These are phyloP conservation scores for Siphamia tubifer DNA, from an alignment of 2,113 vertebrate species.

Conservation along the genomic window DNA sequence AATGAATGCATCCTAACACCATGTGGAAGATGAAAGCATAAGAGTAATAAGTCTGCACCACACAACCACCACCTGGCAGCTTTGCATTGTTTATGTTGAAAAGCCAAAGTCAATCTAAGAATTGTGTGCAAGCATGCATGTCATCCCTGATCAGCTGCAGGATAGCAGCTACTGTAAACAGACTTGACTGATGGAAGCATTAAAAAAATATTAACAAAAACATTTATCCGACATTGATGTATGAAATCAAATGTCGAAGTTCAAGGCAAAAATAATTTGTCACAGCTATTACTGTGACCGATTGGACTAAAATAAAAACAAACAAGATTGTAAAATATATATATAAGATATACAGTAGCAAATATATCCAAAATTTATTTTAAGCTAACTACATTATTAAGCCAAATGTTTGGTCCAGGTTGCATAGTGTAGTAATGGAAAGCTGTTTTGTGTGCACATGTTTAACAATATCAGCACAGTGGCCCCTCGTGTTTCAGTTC, in stretches of 20 bases:
- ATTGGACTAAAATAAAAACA: no score
- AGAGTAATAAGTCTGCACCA: not conserved
- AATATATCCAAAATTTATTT: not conserved
- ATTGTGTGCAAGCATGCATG: not conserved
- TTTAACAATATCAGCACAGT: conserved; percentile 29
- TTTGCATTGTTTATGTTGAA: conserved; percentile 24
- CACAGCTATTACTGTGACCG: no score
- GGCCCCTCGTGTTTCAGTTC: conserved; percentile 24
- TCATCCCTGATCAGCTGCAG: conserved; percentile 4
- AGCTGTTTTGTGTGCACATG: not conserved
- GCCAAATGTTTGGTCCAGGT: no score
- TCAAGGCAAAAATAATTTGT: no score
- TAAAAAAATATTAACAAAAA: no score
- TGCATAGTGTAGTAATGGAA: not conserved
- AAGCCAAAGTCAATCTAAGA: conserved; percentile 28
- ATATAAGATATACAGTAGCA: not conserved
- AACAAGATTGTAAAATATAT: no score
- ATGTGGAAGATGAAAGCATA: not conserved
- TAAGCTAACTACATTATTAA: not conserved
- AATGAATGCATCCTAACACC: conserved; percentile 10
- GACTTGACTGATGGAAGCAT: no score
- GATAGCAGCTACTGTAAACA: no score
- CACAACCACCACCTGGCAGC: conserved; percentile 25
- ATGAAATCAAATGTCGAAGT: no score
- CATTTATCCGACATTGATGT: not conserved